These are phyloP conservation scores for Darevskia nairensis DNA, from an alignment of 2,797 vertebrate species.

Conservation along the genomic window DNA sequence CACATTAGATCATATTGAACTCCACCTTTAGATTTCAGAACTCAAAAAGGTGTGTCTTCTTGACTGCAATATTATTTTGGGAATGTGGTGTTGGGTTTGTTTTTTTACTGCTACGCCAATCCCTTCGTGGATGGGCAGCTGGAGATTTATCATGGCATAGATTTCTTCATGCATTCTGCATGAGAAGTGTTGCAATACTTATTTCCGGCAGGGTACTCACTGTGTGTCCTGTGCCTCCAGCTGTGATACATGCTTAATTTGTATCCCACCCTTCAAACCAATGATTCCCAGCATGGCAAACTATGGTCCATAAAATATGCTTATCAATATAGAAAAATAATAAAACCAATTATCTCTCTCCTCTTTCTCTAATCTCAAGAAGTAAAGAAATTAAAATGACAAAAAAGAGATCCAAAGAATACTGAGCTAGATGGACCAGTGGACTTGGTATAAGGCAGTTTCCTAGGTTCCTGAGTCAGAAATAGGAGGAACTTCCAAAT, in stretches of 20 bases:
- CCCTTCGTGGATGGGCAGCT: not conserved
- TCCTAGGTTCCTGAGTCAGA: no score
- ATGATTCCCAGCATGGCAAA: no score
- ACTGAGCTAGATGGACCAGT: no score
- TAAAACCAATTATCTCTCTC: no score
- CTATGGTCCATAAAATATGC: no score
- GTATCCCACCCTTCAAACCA: no score
- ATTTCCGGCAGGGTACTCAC: not conserved
- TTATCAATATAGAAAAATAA: no score
- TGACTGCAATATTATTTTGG: not conserved
- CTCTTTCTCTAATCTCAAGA: no score
- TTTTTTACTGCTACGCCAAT: not conserved
- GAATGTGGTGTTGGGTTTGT: no score
- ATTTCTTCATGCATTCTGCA: not conserved
- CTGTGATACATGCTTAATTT: not conserved
- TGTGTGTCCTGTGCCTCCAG: not conserved
- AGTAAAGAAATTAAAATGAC: no score
- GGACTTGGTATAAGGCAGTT: no score
- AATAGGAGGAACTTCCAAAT: not conserved
- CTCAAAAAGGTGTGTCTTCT: not conserved
- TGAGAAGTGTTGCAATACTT: not conserved
- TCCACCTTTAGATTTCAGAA: not conserved
- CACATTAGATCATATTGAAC: not conserved
- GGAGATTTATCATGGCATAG: not conserved
- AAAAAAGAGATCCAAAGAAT: no score